A percentile compares a stretch with the other conserved stretches of the same genome.
These are phyloP conservation scores for Ahaetulla prasina DNA, from an alignment of 2,113 vertebrate genomes.

Conservation along the genomic window DNA sequence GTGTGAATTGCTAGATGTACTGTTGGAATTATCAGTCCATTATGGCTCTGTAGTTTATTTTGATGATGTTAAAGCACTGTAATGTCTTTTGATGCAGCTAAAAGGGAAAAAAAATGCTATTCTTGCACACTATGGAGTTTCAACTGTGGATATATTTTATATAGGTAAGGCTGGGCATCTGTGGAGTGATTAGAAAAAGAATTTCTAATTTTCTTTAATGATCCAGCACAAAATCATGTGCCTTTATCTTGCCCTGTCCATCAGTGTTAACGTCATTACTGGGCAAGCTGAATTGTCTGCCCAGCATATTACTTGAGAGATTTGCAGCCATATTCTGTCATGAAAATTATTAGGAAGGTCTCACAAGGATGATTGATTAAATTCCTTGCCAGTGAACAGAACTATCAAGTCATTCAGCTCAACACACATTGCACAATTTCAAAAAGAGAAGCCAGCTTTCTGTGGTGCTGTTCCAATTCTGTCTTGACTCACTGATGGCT, in stretches of 20 bases:
- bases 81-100: neutral
- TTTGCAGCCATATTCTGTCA: constrained; percentile 19
- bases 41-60: constrained; percentile 33
- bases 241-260: constrained; percentile 3
- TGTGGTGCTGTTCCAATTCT: neutral
- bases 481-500: neutral
- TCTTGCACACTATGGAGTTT: constrained; percentile 17
- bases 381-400: neutral
- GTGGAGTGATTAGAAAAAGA: constrained; percentile 30
- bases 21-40: constrained; percentile 18
- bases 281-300: neutral
- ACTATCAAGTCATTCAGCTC: neutral
- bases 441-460: constrained; percentile 32
- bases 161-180: constrained; percentile 42
- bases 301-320: neutral
- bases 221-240: constrained; percentile 14
- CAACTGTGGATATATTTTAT: constrained; percentile 40
- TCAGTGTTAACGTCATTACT: constrained; percentile 11
- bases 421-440: neutral
- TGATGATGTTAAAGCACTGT: constrained; percentile 14
- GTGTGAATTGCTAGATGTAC: constrained; percentile 21
- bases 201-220: constrained; percentile 31
- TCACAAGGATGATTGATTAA: neutral
- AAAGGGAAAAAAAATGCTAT: constrained; percentile 16
- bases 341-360: neutral